phyloP scores from a whole-genome alignment of 2,888 invertebrate genomes.

The Netelia melanura region DNA sequence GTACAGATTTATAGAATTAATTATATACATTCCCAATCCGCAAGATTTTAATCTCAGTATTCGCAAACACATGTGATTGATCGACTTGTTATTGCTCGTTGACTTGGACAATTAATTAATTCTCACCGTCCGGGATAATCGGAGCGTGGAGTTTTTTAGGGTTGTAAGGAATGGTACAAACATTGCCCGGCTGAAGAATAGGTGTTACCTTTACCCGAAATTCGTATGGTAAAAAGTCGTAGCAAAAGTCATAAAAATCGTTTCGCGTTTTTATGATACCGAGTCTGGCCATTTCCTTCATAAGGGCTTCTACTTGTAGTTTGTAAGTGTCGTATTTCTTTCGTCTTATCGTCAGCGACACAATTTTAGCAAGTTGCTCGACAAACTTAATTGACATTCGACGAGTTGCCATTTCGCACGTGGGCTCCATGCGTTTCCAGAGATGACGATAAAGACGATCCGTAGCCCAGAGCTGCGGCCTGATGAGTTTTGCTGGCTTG shows the following conservation, averaged over 20 bases:
- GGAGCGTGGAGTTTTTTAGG: slow-evolving; percentile 70
- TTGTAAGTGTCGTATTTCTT: slow-evolving; percentile 77
- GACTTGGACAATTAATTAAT: not conserved
- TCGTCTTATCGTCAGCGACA: slow-evolving; percentile 68
- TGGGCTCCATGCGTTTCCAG: slow-evolving; percentile 78
- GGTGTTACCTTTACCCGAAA: slow-evolving; percentile 79
- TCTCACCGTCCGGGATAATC: slow-evolving; percentile 61
- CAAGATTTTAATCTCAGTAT: not conserved
- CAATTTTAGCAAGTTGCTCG: slow-evolving; percentile 65
- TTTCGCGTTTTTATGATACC: slow-evolving; percentile 75
- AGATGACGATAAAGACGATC: slow-evolving; percentile 77
- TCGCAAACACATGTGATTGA: not conserved
- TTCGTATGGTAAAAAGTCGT: slow-evolving; percentile 79
- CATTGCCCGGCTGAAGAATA: slow-evolving; percentile 79
- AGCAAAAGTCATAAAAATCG: slow-evolving; percentile 80
- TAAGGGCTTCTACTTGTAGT: slow-evolving; percentile 72
- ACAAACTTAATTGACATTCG: slow-evolving; percentile 78
- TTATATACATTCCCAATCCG: too few species aligned
- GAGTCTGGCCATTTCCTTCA: slow-evolving; percentile 78
- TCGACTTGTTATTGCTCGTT: not conserved
- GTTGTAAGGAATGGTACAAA: slow-evolving; percentile 77
- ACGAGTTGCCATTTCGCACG: slow-evolving; percentile 72
- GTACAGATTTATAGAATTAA: too few species aligned
- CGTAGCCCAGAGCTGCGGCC: slow-evolving; percentile 80
- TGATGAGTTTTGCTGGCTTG: slow-evolving; percentile 75